Conservation (phyloP, 1,140 invertebrate species). For the Drosophila nasuta region DNA sequence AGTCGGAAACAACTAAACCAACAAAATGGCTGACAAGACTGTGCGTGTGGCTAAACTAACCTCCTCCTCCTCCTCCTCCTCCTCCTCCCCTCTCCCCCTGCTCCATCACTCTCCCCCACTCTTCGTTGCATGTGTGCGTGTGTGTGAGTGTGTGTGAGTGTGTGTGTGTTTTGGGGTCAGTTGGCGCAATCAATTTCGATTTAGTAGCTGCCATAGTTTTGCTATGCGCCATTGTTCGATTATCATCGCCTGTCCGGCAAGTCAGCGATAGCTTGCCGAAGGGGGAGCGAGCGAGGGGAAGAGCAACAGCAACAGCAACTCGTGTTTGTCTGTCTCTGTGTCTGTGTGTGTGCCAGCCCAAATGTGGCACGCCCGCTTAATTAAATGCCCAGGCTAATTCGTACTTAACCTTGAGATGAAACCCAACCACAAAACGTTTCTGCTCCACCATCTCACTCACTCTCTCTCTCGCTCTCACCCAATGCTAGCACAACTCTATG, state of each 20-base stretch:
- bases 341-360: conserved; percentile 4
- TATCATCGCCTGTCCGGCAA: conserved; percentile 56
- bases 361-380: conserved; percentile 69
- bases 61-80: too few species aligned
- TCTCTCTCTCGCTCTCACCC: not conserved
- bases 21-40: conserved; percentile 57
- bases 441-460: not conserved
- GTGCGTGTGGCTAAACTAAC: conserved; percentile 34
- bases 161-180: conserved; percentile 37
- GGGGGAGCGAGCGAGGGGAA: not conserved
- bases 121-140: conserved; percentile 14
- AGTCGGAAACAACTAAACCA: conserved; percentile 45
- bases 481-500: not conserved
- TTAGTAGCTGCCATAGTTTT: conserved; percentile 63
- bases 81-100: too few species aligned
- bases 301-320: not conserved
- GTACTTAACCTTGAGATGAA: conserved; percentile 52
- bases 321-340: not conserved
- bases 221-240: conserved; percentile 64
- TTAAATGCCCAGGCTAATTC: conserved; percentile 68
- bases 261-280: not conserved
- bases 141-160: conserved; percentile 1
- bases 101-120: not conserved
- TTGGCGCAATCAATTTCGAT: conserved; percentile 77
- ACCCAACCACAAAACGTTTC: conserved; percentile 18